These are phyloP conservation scores for Melanostigma gelatinosum DNA, from an alignment of 2,113 vertebrate genomes.

Conservation along the genomic window DNA sequence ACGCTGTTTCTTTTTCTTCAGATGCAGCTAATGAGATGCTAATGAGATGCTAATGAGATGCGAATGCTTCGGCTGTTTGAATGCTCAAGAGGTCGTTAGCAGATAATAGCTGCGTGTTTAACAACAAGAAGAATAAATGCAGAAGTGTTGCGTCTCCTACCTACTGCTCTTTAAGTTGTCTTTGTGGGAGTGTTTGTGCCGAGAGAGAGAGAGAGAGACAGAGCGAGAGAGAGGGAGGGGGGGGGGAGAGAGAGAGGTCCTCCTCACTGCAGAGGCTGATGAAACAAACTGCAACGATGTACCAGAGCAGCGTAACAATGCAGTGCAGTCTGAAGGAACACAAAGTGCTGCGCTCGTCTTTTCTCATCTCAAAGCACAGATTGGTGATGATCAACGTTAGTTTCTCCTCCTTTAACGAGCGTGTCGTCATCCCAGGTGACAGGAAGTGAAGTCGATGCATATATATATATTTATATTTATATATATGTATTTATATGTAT, in stretches of 20 bases:
- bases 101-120: conserved; percentile 68
- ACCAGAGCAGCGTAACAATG: conserved; percentile 72
- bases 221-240: no score
- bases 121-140: conserved; percentile 3
- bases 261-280: conserved; percentile 83
- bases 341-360: conserved; percentile 76
- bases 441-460: no score
- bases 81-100: conserved; percentile 78
- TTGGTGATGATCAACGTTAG: conserved; percentile 66
- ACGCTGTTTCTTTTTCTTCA: not conserved
- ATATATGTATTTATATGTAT: no score
- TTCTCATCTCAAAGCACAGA: conserved; percentile 59
- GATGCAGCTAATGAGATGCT: conserved; percentile 63
- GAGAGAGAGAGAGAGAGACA: no score
- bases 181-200: conserved; percentile 75
- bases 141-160: conserved; percentile 59
- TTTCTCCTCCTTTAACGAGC: not conserved
- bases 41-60: conserved; percentile 65
- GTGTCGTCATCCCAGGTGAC: not conserved
- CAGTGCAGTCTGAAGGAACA: no score
- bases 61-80: conserved; percentile 65
- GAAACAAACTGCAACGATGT: conserved; percentile 84
- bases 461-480: no score
- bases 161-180: conserved; percentile 74
- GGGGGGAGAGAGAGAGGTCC: conserved; percentile 73